Percentiles rank a stretch among this genome's conserved stretches.
Conservation (phyloP, 2,888 invertebrate species). For the Conus canariensis region DNA sequence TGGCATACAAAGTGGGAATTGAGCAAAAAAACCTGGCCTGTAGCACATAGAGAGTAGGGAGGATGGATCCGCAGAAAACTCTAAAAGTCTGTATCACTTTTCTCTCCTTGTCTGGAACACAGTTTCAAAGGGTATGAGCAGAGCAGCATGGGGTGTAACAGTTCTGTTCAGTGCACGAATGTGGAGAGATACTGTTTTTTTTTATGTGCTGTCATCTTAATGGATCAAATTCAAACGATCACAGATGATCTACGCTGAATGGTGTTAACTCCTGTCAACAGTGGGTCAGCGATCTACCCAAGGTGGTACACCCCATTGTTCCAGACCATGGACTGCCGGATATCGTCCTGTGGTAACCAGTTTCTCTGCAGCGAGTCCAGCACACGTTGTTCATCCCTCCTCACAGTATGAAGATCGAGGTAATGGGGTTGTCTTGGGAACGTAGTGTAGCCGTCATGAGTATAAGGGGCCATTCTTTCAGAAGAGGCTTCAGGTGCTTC, state of each 20-base stretch:
- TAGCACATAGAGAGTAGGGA: too few relatives aligned
- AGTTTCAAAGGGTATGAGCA: too few relatives aligned
- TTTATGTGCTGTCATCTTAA: not conserved
- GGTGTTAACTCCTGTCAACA: not conserved
- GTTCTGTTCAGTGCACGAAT: not conserved
- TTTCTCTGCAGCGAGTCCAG: not conserved
- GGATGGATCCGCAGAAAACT: too few relatives aligned
- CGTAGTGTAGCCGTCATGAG: not conserved
- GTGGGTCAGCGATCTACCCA: not conserved
- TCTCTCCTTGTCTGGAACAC: too few relatives aligned
- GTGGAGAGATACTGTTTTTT: not conserved
- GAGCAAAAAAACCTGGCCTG: too few relatives aligned
- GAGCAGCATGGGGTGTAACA: not conserved
- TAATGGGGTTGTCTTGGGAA: constrained; percentile 11
- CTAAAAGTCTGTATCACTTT: too few relatives aligned
- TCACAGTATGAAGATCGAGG: not conserved
- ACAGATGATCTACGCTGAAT: not conserved
- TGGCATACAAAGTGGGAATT: too few relatives aligned
- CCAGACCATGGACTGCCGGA: constrained; percentile 26
- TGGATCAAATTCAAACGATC: not conserved
- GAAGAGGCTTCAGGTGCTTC: not conserved
- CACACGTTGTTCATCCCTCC: not conserved
- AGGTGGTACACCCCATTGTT: constrained; percentile 14
- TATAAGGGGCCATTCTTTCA: not conserved
- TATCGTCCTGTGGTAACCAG: not conserved